Conservation (phyloP, 1,140 invertebrate genomes). For the Camponotus vicinus region DNA sequence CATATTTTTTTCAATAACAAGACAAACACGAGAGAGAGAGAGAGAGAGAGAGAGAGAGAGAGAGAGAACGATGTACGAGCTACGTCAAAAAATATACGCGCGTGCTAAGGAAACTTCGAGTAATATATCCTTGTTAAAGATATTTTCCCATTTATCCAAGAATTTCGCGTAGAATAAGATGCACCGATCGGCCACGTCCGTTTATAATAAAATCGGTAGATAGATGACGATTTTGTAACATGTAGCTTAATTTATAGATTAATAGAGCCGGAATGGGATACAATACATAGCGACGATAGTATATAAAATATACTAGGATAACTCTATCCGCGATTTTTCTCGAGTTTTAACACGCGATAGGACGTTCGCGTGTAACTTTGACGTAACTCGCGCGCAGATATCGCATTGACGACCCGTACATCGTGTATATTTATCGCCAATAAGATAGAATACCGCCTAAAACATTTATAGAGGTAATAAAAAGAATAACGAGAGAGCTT, state of each 20-base stretch:
- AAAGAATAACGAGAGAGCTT: not conserved
- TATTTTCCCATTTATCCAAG: not conserved
- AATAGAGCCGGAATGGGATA: not conserved
- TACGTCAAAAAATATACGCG: not conserved
- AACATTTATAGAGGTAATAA: not conserved
- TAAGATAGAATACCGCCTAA: constrained; percentile 34
- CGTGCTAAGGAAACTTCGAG: not conserved
- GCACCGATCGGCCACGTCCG: not conserved
- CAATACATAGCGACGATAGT: not conserved
- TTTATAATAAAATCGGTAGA: constrained; percentile 6
- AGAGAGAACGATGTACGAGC: constrained; percentile 16
- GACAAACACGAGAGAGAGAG: not conserved
- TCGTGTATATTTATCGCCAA: not conserved
- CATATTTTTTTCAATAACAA: constrained; percentile 55
- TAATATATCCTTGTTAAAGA: not conserved
- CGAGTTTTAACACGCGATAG: not conserved
- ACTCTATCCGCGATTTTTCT: not conserved
- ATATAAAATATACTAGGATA: not conserved
- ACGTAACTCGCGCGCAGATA: not conserved
- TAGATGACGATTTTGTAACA: constrained; percentile 9
- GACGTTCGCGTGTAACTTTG: not conserved
- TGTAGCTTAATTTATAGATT: constrained; percentile 5
- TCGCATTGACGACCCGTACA: not conserved
- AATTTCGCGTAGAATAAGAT: not conserved
- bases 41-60: too few relatives aligned